Conservation (phyloP, 2,113 vertebrate species). For the Ginglymostoma cirratum region DNA sequence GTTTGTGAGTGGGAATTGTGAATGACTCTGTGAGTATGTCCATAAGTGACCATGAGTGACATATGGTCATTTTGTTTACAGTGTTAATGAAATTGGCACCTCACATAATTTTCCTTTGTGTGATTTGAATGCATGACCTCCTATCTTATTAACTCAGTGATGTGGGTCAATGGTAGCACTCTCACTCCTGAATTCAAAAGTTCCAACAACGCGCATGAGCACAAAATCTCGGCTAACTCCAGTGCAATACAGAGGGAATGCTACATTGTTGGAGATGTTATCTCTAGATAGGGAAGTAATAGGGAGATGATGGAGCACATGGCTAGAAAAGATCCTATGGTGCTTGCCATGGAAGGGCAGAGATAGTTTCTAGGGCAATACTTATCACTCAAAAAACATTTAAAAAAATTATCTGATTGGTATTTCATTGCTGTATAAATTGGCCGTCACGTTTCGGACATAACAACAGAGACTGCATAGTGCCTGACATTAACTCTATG, state of each 20-base stretch:
- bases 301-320: not conserved
- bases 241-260: not conserved
- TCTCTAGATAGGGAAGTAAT: too few relatives aligned
- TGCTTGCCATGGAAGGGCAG: not conserved
- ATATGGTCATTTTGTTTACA: not conserved
- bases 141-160: not conserved
- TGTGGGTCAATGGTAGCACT: not conserved
- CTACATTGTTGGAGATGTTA: not conserved
- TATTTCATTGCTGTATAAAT: not conserved
- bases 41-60: not conserved
- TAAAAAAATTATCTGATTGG: not conserved
- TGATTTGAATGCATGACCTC: not conserved
- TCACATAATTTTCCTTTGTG: not conserved
- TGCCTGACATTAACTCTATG: not conserved
- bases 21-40: not conserved
- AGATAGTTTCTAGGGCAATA: not conserved
- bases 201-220: not conserved
- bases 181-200: not conserved
- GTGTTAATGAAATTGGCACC: not conserved
- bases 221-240: not conserved
- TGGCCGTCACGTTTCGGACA: not conserved
- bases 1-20: not conserved
- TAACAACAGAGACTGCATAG: not conserved
- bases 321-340: not conserved
- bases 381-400: not conserved